phyloP scores from a whole-genome alignment of 2,888 invertebrate genomes.

The Lochmaea crataegi region DNA sequence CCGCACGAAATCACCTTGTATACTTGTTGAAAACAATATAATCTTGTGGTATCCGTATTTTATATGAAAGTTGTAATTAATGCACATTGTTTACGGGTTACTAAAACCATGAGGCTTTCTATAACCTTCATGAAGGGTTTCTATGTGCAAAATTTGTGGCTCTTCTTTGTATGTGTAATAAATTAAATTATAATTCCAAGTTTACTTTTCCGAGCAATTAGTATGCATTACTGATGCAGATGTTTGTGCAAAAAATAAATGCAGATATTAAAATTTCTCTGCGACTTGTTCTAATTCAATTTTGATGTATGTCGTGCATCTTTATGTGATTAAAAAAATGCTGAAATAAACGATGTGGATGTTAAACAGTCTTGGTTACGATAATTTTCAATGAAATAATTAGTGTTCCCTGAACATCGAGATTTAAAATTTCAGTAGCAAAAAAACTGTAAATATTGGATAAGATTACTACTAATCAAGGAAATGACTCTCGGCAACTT shows the following conservation, averaged over 20 bases:
- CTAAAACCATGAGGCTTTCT: constrained; percentile 25
- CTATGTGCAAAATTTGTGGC: constrained; percentile 18
- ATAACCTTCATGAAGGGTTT: constrained; percentile 16
- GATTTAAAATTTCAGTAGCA: too few relatives aligned
- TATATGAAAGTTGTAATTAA: constrained; percentile 30
- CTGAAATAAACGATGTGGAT: background rate
- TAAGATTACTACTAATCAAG: too few relatives aligned
- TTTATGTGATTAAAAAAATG: background rate
- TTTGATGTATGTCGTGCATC: background rate
- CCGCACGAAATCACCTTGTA: background rate
- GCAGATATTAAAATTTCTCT: background rate
- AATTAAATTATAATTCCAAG: constrained; percentile 5
- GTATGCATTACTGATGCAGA: constrained; percentile 6
- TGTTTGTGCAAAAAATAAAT: constrained; percentile 1
- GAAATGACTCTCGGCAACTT: too few relatives aligned
- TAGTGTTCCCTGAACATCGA: too few relatives aligned
- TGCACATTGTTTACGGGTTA: constrained; percentile 23
- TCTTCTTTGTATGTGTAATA: constrained; percentile 7
- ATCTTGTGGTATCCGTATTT: constrained; percentile 13
- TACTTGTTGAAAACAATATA: constrained; percentile 8
- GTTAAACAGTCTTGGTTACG: too few relatives aligned
- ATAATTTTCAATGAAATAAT: too few relatives aligned
- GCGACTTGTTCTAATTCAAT: background rate
- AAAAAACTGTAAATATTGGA: too few relatives aligned
- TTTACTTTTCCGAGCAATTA: constrained; percentile 10